Evolutionary conservation across 2,797 vertebrate genomes (phyloP).

Genomic region (Melanotaenia parkinsoni): DNA sequence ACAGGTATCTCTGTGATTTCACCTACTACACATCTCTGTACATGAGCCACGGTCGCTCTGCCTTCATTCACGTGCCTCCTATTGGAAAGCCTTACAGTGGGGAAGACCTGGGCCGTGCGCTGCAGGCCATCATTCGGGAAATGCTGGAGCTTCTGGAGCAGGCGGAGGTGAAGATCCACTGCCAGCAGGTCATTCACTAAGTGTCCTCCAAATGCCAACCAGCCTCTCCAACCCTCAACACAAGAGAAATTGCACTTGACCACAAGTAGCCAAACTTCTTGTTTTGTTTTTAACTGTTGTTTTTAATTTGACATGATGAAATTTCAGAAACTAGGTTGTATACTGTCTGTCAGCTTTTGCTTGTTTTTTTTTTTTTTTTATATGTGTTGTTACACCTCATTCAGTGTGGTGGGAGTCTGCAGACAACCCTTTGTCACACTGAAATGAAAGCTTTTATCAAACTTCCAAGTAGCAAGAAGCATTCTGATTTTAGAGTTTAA

Average conservation of each 20-base stretch:
- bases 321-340: conserved; percentile 15
- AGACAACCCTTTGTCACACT: conserved; percentile 12
- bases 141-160: conserved; percentile 88
- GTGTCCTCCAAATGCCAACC: conserved; percentile 66
- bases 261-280: conserved; percentile 70
- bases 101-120: conserved; percentile 88
- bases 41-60: conserved; percentile 89
- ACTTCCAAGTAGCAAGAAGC: conserved; percentile 18
- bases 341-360: conserved; percentile 10
- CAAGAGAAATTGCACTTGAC: conserved; percentile 76
- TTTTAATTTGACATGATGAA: conserved; percentile 31
- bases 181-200: conserved; percentile 81
- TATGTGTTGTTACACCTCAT: conserved; percentile 24
- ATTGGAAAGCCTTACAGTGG: conserved; percentile 90
- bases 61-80: conserved; percentile 92
- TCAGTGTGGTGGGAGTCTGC: conserved; percentile 25
- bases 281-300: conserved; percentile 12
- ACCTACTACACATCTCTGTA: conserved; percentile 94
- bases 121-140: conserved; percentile 88
- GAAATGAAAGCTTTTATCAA: conserved; percentile 9
- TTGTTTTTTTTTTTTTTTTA: conserved; percentile 24
- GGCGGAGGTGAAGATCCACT: conserved; percentile 82
- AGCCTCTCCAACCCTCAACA: conserved; percentile 61
- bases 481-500: conserved; percentile 14
- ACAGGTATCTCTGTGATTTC: conserved; percentile 94